Evolutionary conservation across 2,113 vertebrate species (phyloP), one percentile per base, ranked within the genome.

Genomic region (Microtus oregoni): DNA sequence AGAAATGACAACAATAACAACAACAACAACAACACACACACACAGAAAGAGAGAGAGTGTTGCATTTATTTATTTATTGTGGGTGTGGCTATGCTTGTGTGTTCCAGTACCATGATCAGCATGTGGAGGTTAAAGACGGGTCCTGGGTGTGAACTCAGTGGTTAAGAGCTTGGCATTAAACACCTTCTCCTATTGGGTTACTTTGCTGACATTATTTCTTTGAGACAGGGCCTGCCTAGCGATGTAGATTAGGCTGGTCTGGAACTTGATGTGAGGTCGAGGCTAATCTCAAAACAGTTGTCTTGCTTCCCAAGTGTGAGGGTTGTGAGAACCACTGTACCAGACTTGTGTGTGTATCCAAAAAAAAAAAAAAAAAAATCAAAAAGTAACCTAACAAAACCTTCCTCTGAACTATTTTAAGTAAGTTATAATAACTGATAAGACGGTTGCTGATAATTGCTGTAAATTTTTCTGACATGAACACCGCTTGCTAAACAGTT

Each of bases 391-490:
- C 8, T 35, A 86, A 44, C 19, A 35, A 70, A n/a, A 14, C 32
- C 30, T 35, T 70, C 44, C 26, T 63, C 30, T 35, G 13, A 95
- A 70, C 30, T 72, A 35, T 83, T 92, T 79, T 20, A 75, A 94
- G n/a, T 73, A 73, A 68, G 38, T 44, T 76, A 63, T 22, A 72
- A n/a, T 15, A 70, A n/a, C 14, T 72, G 35, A 19, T 8, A n/a
- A 78, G 70, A 85, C 2, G 61, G 61, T 58, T 0, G 6, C 32
- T 83, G 41, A 32, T n/a, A 19, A 72, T 65, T 85, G 67, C 75
- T 68, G 55, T 44, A 81, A 93, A 72, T 6, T 73, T 86, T 63
- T 75, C 30, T 85, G 38, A 95, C 96, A 55, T 28, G 32, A 44
- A 65, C 12, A 81, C 2, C 58, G 58, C 63, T 58, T 52, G 35